Evolutionary conservation across 1,140 invertebrate species (phyloP).

Genomic region (Triops longicaudatus): DNA sequence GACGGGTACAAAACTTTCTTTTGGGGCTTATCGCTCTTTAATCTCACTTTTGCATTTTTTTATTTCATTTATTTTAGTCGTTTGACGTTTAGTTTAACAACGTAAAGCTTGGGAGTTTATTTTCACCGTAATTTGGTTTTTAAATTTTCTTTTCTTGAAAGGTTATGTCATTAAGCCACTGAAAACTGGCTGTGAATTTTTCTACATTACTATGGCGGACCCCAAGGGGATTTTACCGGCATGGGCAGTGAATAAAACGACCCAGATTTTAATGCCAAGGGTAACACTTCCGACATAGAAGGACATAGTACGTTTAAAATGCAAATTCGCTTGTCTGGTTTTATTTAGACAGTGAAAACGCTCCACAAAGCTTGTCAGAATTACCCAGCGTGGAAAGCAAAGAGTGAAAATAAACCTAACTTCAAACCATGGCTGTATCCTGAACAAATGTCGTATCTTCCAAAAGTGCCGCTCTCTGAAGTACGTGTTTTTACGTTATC

Average conservation of each 20-base stretch:
- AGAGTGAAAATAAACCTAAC: slow-evolving; percentile 54
- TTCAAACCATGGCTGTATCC: slow-evolving; percentile 79
- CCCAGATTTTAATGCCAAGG: slow-evolving; percentile 75
- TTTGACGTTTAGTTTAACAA: no score
- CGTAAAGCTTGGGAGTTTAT: no score
- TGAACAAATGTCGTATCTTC: slow-evolving; percentile 54
- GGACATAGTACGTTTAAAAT: background rate
- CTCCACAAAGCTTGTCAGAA: slow-evolving; percentile 68
- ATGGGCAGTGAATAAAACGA: slow-evolving; percentile 82
- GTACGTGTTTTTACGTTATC: background rate
- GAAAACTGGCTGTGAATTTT: slow-evolving; percentile 59
- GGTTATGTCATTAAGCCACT: slow-evolving; percentile 46
- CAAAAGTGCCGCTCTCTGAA: slow-evolving; percentile 9
- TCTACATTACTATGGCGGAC: slow-evolving; percentile 79
- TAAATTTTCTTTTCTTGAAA: no score
- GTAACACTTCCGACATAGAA: slow-evolving; percentile 34
- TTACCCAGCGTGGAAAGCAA: slow-evolving; percentile 69
- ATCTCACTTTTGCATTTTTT: background rate
- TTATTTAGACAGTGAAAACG: slow-evolving; percentile 55
- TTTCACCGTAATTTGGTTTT: no score
- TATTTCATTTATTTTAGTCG: background rate
- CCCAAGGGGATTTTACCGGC: slow-evolving; percentile 76
- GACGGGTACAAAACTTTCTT: slow-evolving; percentile 45
- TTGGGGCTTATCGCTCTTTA: background rate
- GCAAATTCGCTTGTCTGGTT: slow-evolving; percentile 26